Evolutionary conservation across 1,140 invertebrate genomes (phyloP).

Genomic region (Ectropis grisescens): DNA sequence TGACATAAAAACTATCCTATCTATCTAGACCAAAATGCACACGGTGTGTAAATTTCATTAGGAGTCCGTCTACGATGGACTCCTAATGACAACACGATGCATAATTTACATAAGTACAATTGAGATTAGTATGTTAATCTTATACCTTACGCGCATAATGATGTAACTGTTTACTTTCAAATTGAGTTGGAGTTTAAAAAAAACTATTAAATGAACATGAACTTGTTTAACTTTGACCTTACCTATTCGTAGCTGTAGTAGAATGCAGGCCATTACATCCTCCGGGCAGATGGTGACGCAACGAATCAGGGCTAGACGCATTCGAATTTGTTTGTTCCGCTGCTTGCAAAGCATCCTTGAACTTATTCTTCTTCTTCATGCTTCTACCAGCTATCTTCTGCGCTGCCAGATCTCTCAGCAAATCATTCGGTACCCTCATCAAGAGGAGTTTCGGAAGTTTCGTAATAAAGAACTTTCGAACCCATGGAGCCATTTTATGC

Average conservation of each 20-base stretch:
- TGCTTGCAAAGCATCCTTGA: conserved; percentile 75
- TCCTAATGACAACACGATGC: too few species aligned
- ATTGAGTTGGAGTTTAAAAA: too few species aligned
- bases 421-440: conserved; percentile 88
- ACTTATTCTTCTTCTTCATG: conserved; percentile 76
- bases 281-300: conserved; percentile 73
- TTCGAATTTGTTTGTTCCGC: conserved; percentile 78
- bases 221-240: conserved; percentile 11
- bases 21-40: too few species aligned
- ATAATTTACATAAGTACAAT: too few species aligned
- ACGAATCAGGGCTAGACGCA: conserved; percentile 81
- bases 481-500: conserved; percentile 96
- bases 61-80: too few species aligned
- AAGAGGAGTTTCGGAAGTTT: conserved; percentile 85
- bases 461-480: conserved; percentile 89
- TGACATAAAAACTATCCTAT: too few species aligned
- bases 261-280: conserved; percentile 85
- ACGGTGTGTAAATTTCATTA: too few species aligned
- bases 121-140: too few species aligned
- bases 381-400: conserved; percentile 78
- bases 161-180: too few species aligned
- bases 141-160: too few species aligned
- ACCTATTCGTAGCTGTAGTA: conserved; percentile 79
- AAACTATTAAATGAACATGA: too few species aligned
- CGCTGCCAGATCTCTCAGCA: conserved; percentile 82